Percentiles rank a stretch among this genome's conserved stretches.
These are phyloP conservation scores for Limnephilus lunatus DNA, from an alignment of 2,888 invertebrate species.

Conservation along the genomic window DNA sequence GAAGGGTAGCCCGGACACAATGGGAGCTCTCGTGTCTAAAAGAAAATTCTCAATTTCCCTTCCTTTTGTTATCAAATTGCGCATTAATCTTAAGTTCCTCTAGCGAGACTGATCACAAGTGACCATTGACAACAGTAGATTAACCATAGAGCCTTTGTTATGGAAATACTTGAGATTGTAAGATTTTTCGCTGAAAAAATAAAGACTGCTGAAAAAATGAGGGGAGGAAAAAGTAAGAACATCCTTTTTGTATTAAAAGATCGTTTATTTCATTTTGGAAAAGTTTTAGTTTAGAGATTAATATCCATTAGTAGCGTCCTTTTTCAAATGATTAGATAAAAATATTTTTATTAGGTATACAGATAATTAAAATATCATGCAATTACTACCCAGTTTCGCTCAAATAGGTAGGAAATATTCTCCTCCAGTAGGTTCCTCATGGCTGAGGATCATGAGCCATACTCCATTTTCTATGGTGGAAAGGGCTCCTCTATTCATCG, in stretches of 20 bases:
- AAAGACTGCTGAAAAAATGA: background rate
- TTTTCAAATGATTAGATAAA: background rate
- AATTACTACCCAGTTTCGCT: background rate
- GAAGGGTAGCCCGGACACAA: conserved; percentile 23
- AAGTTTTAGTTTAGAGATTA: background rate
- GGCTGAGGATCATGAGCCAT: too few relatives aligned
- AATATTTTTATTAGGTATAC: background rate
- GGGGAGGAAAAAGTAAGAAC: background rate
- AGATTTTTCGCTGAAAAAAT: conserved; percentile 7
- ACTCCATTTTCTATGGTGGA: too few relatives aligned
- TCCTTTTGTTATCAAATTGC: conserved; percentile 56
- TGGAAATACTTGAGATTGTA: conserved; percentile 26
- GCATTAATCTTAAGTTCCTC: conserved; percentile 49
- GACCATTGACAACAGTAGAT: conserved; percentile 53
- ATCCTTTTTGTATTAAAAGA: background rate
- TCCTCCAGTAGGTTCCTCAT: too few relatives aligned
- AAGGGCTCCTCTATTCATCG: too few relatives aligned
- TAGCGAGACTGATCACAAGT: conserved; percentile 39
- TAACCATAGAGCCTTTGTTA: conserved; percentile 39
- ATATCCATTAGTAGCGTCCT: background rate
- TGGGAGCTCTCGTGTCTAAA: conserved; percentile 33
- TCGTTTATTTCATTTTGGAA: background rate
- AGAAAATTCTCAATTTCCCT: conserved; percentile 53
- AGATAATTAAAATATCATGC: background rate
- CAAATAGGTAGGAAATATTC: too few relatives aligned